Conservation (phyloP, 2,797 vertebrate genomes). For the Sebastes nivosus region DNA sequence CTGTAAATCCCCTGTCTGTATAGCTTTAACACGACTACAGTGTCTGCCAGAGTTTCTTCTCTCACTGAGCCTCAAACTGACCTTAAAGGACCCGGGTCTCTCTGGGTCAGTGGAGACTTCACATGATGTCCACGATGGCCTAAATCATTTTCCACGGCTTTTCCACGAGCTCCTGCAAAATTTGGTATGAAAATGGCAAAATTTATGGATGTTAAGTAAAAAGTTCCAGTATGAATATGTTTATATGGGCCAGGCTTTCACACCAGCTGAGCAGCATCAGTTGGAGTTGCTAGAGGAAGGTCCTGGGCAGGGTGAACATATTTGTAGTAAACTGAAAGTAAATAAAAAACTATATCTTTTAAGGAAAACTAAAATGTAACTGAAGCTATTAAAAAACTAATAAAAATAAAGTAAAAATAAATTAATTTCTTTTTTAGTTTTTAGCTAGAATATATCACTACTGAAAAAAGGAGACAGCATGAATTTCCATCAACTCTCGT, state of each 20-base stretch:
- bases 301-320: not conserved
- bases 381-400: too few species aligned
- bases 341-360: too few species aligned
- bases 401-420: too few species aligned
- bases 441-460: too few species aligned
- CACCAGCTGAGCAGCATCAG: not conserved
- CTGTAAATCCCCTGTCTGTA: not conserved
- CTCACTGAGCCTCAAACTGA: not conserved
- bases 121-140: not conserved
- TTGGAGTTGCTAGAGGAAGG: not conserved
- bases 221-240: not conserved
- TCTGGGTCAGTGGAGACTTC: not conserved
- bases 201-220: not conserved
- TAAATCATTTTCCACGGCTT: not conserved
- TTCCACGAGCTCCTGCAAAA: not conserved
- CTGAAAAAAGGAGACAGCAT: too few species aligned
- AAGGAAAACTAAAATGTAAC: too few species aligned
- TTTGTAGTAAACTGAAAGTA: too few species aligned
- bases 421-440: too few species aligned
- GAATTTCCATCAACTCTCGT: too few species aligned
- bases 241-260: not conserved
- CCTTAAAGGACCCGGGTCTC: not conserved
- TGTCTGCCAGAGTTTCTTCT: not conserved
- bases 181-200: not conserved
- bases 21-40: not conserved